A percentile compares a stretch with the other conserved stretches of the same genome.
phyloP scores from a whole-genome alignment of 2,888 invertebrate species.

The Mythimna vitellina region DNA sequence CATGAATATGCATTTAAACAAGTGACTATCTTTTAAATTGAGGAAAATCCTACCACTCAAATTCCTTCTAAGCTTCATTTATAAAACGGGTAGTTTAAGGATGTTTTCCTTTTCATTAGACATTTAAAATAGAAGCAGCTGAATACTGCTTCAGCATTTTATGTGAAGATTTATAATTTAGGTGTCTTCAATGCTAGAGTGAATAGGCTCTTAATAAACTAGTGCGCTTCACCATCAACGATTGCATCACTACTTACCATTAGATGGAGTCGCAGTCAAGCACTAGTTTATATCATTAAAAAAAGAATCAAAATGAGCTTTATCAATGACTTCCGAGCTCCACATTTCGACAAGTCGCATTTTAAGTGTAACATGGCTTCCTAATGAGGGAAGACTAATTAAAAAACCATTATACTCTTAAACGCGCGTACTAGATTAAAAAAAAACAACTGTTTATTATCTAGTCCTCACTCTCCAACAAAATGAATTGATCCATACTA shows the following conservation, averaged over 20 bases:
- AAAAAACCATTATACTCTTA: background rate
- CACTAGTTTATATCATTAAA: too few species aligned
- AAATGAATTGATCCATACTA: too few species aligned
- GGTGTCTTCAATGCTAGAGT: too few species aligned
- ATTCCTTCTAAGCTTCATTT: background rate
- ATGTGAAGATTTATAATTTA: too few species aligned
- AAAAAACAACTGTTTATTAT: too few species aligned
- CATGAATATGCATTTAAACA: background rate
- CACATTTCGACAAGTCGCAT: background rate
- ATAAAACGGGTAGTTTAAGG: background rate
- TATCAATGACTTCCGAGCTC: background rate
- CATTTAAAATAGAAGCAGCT: background rate
- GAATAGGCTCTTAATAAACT: too few species aligned
- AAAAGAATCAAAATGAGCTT: too few species aligned
- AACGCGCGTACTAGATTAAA: background rate
- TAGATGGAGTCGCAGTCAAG: too few species aligned
- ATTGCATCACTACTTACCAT: too few species aligned
- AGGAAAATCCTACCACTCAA: background rate
- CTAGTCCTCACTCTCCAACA: too few species aligned
- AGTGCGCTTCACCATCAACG: too few species aligned
- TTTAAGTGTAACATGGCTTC: background rate
- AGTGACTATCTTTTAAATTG: background rate
- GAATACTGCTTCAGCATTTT: background rate
- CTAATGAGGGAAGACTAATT: background rate
- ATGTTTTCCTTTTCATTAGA: background rate